These are phyloP conservation scores for Phocoena sinus DNA, from an alignment of 2,113 vertebrate genomes.

Conservation along the genomic window DNA sequence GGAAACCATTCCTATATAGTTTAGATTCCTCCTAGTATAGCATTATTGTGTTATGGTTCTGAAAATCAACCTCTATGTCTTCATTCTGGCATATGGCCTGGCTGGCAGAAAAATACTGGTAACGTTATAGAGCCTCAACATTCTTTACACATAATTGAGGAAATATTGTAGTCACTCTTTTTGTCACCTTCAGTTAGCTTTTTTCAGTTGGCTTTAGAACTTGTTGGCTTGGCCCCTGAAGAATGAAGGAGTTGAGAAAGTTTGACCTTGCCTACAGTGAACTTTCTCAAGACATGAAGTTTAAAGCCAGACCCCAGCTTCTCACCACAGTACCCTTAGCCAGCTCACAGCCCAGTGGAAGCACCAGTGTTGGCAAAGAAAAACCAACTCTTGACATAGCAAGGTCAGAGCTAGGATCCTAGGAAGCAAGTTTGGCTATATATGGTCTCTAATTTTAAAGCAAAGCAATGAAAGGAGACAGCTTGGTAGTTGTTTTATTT, in stretches of 20 bases:
- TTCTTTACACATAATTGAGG: neutral
- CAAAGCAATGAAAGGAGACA: slow-evolving; percentile 72
- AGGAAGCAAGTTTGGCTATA: slow-evolving; percentile 40
- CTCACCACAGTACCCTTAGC: slow-evolving; percentile 15
- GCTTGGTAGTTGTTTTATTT: slow-evolving; percentile 81
- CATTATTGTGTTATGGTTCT: neutral
- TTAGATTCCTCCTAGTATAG: neutral
- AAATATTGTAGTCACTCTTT: neutral
- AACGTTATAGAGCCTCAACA: neutral
- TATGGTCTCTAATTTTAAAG: slow-evolving; percentile 66
- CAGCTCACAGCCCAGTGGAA: slow-evolving; percentile 22
- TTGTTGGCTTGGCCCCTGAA: neutral
- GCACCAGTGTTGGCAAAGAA: neutral
- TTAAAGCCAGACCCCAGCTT: slow-evolving; percentile 39
- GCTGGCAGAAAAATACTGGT: slow-evolving; percentile 10
- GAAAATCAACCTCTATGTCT: neutral
- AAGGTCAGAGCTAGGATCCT: slow-evolving; percentile 35
- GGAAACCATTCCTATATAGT: neutral
- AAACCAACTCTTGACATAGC: slow-evolving; percentile 45
- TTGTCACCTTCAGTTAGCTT: neutral
- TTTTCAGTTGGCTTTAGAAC: slow-evolving; percentile 1
- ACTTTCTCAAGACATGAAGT: slow-evolving; percentile 32
- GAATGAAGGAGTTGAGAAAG: neutral
- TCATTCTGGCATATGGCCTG: neutral
- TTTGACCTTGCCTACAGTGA: neutral